Percentiles rank a stretch among this genome's conserved stretches.
These are phyloP conservation scores for Anthoptus insignis DNA, from an alignment of 2,888 invertebrate species.

Conservation along the genomic window DNA sequence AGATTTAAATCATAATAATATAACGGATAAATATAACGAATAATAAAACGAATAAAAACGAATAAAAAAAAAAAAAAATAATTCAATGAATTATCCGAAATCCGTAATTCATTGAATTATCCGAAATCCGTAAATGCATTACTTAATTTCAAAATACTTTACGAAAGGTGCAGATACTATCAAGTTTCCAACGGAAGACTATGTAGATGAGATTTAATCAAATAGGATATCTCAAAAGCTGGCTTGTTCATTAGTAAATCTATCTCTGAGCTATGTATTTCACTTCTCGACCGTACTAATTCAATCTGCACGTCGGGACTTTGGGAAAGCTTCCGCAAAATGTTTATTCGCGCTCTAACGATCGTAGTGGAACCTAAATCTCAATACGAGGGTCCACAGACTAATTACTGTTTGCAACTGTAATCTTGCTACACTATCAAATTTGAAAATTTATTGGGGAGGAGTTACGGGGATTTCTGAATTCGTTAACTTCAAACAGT, in stretches of 20 bases:
- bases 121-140: no score
- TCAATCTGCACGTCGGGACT: conserved; percentile 20
- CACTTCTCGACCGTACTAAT: conserved; percentile 14
- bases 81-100: no score
- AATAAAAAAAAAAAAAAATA: no score
- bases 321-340: conserved; percentile 20
- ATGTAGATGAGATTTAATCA: neutral
- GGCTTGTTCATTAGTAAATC: conserved; percentile 18
- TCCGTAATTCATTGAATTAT: no score
- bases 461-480: neutral
- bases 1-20: no score
- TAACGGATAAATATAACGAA: no score
- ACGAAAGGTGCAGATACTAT: neutral
- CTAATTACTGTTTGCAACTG: conserved; percentile 35
- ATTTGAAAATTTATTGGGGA: conserved; percentile 17
- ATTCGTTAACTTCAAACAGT: neutral
- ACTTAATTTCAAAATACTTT: no score
- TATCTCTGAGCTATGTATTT: conserved; percentile 24
- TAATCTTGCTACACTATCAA: conserved; percentile 32
- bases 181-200: neutral
- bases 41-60: no score
- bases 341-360: conserved; percentile 28
- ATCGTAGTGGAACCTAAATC: conserved; percentile 29
- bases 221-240: conserved; percentile 2
- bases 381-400: conserved; percentile 33